These are phyloP conservation scores for Spondyliosoma cantharus DNA, from an alignment of 2,797 vertebrate species.

Conservation along the genomic window DNA sequence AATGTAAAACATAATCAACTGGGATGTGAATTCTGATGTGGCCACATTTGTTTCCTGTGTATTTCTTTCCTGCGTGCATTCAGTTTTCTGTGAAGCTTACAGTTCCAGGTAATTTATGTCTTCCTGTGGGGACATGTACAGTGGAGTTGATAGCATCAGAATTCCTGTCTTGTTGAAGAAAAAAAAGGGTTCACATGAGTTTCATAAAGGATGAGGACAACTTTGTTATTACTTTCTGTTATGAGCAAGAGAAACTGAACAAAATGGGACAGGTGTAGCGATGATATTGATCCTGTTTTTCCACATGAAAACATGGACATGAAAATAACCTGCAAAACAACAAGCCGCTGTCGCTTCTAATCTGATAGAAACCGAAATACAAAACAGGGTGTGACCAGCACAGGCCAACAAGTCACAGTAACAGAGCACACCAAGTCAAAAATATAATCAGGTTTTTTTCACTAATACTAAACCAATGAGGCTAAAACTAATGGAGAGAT, in stretches of 20 bases:
- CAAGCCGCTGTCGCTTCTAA: conserved; percentile 40
- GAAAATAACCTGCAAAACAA: conserved; percentile 44
- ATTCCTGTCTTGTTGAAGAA: conserved; percentile 70
- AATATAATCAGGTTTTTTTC: conserved; percentile 24
- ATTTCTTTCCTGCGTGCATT: conserved; percentile 51
- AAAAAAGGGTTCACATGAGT: conserved; percentile 18
- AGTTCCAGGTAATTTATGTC: conserved; percentile 71
- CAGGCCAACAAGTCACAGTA: conserved; percentile 21
- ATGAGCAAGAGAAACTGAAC: conserved; percentile 27
- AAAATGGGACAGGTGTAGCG: not conserved
- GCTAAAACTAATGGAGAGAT: not conserved
- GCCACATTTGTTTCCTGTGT: conserved; percentile 45
- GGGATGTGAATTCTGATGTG: conserved; percentile 24
- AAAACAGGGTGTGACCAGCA: conserved; percentile 36
- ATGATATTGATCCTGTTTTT: conserved; percentile 15
- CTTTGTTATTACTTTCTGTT: conserved; percentile 14
- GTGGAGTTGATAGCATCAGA: conserved; percentile 80
- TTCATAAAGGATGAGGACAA: conserved; percentile 37
- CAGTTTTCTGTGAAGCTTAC: conserved; percentile 55
- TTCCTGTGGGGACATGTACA: conserved; percentile 83
- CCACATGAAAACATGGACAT: conserved; percentile 13
- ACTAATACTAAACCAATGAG: not conserved
- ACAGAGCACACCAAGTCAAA: conserved; percentile 31
- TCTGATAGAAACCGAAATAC: conserved; percentile 61
- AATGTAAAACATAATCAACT: conserved; percentile 3